phyloP scores from a whole-genome alignment of 2,113 vertebrate genomes.

The Siphamia tubifer region DNA sequence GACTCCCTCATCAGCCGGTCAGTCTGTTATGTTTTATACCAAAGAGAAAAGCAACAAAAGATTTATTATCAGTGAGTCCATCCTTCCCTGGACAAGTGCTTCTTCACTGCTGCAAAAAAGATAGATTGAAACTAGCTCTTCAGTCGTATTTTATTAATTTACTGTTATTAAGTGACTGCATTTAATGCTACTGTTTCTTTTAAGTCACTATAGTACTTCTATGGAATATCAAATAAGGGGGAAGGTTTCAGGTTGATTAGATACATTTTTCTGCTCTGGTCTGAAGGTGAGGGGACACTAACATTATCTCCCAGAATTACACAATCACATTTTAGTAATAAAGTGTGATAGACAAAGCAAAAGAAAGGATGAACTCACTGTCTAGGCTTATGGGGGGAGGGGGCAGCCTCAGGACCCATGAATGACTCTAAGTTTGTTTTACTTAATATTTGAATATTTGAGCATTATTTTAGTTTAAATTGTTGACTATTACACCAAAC shows the following conservation, averaged over 20 bases:
- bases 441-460: no score
- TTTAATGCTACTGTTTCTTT: neutral
- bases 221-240: neutral
- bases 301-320: slow-evolving; percentile 6
- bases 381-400: no score
- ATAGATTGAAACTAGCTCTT: neutral
- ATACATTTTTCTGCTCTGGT: neutral
- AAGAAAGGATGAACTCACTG: slow-evolving; percentile 2
- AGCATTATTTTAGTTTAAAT: no score
- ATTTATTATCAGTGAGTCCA: slow-evolving; percentile 5
- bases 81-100: neutral
- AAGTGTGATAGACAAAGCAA: slow-evolving; percentile 16
- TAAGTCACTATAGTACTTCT: neutral
- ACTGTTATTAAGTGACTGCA: neutral
- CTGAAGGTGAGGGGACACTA: neutral
- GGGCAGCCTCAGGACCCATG: no score
- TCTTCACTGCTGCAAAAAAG: slow-evolving; percentile 6
- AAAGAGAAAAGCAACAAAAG: slow-evolving; percentile 6
- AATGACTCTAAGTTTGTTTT: no score
- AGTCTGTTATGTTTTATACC: slow-evolving; percentile 13
- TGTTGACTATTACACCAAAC: no score
- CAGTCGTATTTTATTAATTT: neutral
- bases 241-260: neutral
- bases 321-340: slow-evolving; percentile 23
- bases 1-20: slow-evolving; percentile 15